Base-by-base conservation (phyloP, 1,140 invertebrate species). In the Hypsibius dujardini region DNA sequence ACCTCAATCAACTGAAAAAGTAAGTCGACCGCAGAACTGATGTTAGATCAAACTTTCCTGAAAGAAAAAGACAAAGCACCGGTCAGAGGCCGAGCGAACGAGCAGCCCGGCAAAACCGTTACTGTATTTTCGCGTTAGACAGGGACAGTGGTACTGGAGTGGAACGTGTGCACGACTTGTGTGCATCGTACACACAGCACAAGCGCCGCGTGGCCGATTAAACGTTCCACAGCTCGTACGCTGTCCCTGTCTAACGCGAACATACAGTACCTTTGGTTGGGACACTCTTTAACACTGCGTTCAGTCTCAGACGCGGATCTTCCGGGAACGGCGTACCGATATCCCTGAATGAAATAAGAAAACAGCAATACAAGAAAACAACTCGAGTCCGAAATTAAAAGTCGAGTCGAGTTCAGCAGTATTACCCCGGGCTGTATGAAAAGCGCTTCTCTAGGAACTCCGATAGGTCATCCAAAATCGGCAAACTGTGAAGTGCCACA, bases 401-500 rank as follows among this genome's bases (percentile, higher is more conserved):
- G 3, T 50, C 46, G 12, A 62, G 3, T n/a, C 7, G 12, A 7
- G 28, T 47, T 28, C 7, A 70, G 62, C 3, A 42, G 42, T 3
- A 12, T 67, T 80, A 87, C 86, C 77, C 79, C 73, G 83, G 77
- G 46, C 78, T 76, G 74, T 83, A 83, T 72, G 84, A 84, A 77
- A 87, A 91, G 75, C 83, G 84, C 14, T 86, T 74, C 0, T 84
- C 72, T 59, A 95, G 82, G 77, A 87, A 89, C 40, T 85, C 74
- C 0, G 93, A 91, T 46, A 98, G 82, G 79, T 95, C 81, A 77
- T 96, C 86, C 59, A 98, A 82, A 73, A 99, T 90, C 0, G 93
- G 92, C 77, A 95, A 83, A 40, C 87, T 89, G 80, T 99, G 94
- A 3, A 99, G 82, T 0, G 87, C 85, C 12, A 98, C 88, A 82